Percentiles rank a stretch among this genome's conserved stretches.
phyloP scores from a whole-genome alignment of 2,797 vertebrate genomes.

The Hemibagrus guttatus region DNA sequence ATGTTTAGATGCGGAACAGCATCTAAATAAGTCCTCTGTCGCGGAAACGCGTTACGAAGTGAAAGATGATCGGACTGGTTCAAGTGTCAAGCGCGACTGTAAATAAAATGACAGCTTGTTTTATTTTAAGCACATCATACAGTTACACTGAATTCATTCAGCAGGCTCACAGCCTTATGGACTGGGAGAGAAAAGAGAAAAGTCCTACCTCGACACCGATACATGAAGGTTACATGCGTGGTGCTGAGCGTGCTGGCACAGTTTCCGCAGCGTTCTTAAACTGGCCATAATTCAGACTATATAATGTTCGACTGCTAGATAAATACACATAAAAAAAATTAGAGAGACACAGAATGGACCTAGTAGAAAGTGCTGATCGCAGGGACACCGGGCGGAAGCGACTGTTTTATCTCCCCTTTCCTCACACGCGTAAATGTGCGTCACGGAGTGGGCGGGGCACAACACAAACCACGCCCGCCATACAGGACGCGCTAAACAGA shows the following conservation, averaged over 20 bases:
- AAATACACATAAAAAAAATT: not conserved
- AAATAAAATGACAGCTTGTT: not conserved
- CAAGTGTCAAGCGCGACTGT: not conserved
- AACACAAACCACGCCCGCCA: not conserved
- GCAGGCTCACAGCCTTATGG: not conserved
- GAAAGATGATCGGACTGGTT: not conserved
- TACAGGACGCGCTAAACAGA: not conserved
- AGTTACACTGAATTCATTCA: not conserved
- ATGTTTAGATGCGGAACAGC: too few species aligned
- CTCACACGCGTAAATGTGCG: not conserved
- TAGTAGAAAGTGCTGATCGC: not conserved
- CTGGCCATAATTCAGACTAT: slow-evolving; percentile 68
- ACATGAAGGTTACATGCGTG: slow-evolving; percentile 77
- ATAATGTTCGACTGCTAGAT: not conserved
- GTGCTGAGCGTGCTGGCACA: slow-evolving; percentile 69
- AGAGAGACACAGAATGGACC: not conserved
- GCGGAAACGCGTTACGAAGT: not conserved
- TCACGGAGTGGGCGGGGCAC: not conserved
- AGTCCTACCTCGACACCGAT: slow-evolving; percentile 76
- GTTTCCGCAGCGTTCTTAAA: slow-evolving; percentile 72
- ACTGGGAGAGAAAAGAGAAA: not conserved
- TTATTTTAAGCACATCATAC: not conserved
- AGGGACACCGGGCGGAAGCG: not conserved
- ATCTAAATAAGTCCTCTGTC: accelerated
- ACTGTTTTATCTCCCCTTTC: not conserved